Evolutionary conservation across 2,888 invertebrate genomes (phyloP), one percentile per base, ranked within the genome.

Genomic region (Tiliacea aurago): DNA sequence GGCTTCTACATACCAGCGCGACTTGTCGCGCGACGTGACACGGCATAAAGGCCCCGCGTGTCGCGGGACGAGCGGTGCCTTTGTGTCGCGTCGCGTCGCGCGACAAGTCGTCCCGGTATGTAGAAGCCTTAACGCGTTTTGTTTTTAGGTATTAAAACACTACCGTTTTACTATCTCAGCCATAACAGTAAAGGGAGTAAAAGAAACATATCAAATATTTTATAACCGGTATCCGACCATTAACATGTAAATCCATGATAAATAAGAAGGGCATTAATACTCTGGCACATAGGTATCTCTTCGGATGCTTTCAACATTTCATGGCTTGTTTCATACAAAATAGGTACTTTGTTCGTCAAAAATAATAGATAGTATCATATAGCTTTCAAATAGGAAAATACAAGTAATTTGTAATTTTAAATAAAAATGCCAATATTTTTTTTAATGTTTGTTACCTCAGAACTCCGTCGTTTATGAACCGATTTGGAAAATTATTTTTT

Each of bases 211-310:
- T 81, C 53, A 78, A 64, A 70, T 67, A 51, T 72, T 68, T 76
- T 70, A 84, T 65, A 47, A 58, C 64, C 41, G 58, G 62, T 74
- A 78, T 68, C 63, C 5, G 53, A 41, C 13, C 56, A 78, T 79
- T 79, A 70, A 58, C 55, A 77, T 76, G 49, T 70, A 78, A 83
- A 83, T 75, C 59, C 37, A 51, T 82, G 58, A 77, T 74, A 63
- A 67, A 84, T 78, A 78, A 76, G 78, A 81, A 78, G 84, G 80
- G 78, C 73, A 80, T 80, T 85, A 85, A 73, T 76, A 75, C 58
- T 41, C 56, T 66, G 51, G 11, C 63, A 65, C 45, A 67, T 67
- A n/a, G n/a, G n/a, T n/a, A 72, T 62, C 64, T 75, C 73, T 76
- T 68, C 41, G 70, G 63, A 71, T 67, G 73, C 41, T 61, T 43